Conservation (phyloP, 2,888 invertebrate genomes). For the Ametastegia equiseti region DNA sequence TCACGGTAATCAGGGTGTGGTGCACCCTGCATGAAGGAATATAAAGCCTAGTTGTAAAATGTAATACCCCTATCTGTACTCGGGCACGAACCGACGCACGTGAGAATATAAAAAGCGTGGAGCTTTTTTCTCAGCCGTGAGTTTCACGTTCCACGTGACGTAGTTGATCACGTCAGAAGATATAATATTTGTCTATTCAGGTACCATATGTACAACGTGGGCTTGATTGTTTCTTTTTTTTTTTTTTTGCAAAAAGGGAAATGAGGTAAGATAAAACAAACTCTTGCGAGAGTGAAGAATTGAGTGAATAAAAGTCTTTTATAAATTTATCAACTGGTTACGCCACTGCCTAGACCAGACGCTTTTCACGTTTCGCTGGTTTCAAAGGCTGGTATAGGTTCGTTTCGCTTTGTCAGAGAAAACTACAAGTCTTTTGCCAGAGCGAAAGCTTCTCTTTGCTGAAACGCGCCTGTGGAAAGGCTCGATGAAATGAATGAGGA, state of each 20-base stretch:
- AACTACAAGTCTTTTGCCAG: constrained; percentile 33
- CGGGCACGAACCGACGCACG: not conserved
- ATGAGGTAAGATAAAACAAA: not conserved
- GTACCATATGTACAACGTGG: too few relatives aligned
- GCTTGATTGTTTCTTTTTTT: not conserved
- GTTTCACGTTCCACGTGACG: too few relatives aligned
- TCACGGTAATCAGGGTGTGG: constrained; percentile 21
- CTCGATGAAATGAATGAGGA: constrained; percentile 10
- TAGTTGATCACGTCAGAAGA: not conserved
- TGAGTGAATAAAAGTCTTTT: not conserved
- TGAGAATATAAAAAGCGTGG: not conserved
- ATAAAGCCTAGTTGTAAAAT: constrained; percentile 10
- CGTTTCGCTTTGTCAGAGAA: constrained; percentile 27
- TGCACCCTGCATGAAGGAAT: constrained; percentile 10
- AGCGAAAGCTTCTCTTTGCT: not conserved
- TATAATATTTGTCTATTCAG: too few relatives aligned
- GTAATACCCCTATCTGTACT: constrained; percentile 13
- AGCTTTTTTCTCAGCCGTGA: too few relatives aligned
- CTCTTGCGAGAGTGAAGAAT: not conserved
- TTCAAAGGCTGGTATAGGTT: constrained; percentile 23
- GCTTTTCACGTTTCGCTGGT: constrained; percentile 31
- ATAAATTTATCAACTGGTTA: not conserved
- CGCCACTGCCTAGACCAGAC: constrained; percentile 9
- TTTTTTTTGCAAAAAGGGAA: not conserved
- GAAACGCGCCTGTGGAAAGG: not conserved